Base-by-base conservation (phyloP, 2,797 vertebrate genomes). In the Echeneis naucrates region DNA sequence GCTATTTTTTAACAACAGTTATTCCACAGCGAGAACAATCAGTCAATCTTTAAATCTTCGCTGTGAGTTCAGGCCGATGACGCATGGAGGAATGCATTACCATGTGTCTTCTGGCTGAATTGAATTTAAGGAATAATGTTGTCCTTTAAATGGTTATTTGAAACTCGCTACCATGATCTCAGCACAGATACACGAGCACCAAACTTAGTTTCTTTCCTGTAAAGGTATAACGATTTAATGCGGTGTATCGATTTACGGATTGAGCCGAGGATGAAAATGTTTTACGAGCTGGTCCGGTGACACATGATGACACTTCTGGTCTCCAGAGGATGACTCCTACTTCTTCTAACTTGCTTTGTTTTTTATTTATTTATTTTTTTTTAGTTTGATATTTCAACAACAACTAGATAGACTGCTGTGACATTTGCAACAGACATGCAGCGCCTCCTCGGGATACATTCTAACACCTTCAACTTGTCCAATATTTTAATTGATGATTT, bases 31-130 rank as follows among this genome's bases (percentile, higher is more conserved):
- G 74, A 85, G 59, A 76, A 16, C 57, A 70, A 61, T 82, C 79
- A 58, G 83, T 91, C 79, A 80, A 80, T 75, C 77, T 77, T 51
- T 62, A 61, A 80, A 74, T 62, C 58, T 75, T 27, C 69, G 78
- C 79, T 61, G 47, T 30, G 69, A 83, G 35, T 78, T 83, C 53
- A 81, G 72, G 67, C 53, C 78, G 76, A 76, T 66, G 56, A 72
- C 67, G 58, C 67, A 80, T 78, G 72, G 45, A 73, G 77, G 77
- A 85, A 65, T 72, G 45, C 50, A 69, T 44, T 60, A 80, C 74
- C 67, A 71, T 23, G 56, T 73, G 84, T 79, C 48, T 73, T 40
- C 57, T 56, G 71, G 77, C 77, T 75, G 56, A 77, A 51, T 63
- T 64, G 35, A 44, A 65, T 75, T 79, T 72, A 62, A 38, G 33